A percentile compares a stretch with the other conserved stretches of the same genome.
Conservation (phyloP, 92 coral and sea anemone species). For the Meandrina meandrites region DNA sequence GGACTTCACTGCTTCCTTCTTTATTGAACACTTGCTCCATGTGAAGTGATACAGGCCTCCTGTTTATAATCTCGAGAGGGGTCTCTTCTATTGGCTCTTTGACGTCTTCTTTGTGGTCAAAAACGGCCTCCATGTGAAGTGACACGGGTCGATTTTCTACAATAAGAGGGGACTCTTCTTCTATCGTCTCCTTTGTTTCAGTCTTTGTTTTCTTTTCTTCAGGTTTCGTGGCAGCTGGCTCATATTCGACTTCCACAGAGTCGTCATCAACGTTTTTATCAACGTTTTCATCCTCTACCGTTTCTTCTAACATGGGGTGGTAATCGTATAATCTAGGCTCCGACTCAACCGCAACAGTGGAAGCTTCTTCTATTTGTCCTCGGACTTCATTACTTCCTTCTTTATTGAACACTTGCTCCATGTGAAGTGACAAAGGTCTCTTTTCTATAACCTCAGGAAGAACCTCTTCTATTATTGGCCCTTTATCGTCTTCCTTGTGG, state of each 20-base stretch:
- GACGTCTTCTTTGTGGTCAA: neutral
- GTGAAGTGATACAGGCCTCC: constrained; percentile 5
- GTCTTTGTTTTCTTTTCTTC: neutral
- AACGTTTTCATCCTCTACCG: neutral
- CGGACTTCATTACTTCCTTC: neutral
- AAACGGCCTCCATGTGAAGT: constrained; percentile 12
- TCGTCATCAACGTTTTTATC: neutral
- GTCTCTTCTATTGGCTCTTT: constrained; percentile 9
- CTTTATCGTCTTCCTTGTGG: neutral
- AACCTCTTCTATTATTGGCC: neutral
- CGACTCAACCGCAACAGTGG: neutral
- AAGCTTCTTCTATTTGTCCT: constrained; percentile 5
- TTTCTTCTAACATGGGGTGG: neutral
- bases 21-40: neutral
- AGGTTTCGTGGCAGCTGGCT: neutral
- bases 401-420: neutral
- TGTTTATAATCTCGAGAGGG: constrained; percentile 1
- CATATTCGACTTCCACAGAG: neutral
- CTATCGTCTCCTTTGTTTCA: neutral
- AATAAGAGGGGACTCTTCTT: constrained; percentile 5
- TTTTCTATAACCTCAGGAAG: constrained; percentile 1
- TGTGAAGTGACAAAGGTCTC: constrained; percentile 12
- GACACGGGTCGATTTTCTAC: constrained; percentile 4
- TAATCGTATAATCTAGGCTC: neutral
- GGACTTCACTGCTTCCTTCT: neutral